Evolutionary conservation across 2,113 vertebrate genomes (phyloP).

Genomic region (Megaptera novaeangliae): DNA sequence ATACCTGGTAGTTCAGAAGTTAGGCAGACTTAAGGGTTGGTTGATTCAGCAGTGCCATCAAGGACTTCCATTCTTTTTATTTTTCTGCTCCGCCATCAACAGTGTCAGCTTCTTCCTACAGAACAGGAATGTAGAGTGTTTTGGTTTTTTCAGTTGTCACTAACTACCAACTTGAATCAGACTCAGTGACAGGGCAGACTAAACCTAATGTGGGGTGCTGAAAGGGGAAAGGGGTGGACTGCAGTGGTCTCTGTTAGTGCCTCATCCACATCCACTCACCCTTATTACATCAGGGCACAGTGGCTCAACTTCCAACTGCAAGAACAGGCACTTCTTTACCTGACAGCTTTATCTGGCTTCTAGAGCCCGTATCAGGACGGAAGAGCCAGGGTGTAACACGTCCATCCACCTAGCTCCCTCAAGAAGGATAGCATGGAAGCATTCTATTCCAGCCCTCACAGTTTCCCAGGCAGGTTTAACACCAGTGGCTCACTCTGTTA

Average conservation of each 20-base stretch:
- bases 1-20: not conserved
- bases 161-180: not conserved
- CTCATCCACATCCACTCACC: not conserved
- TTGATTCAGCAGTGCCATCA: not conserved
- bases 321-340: not conserved
- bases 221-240: not conserved
- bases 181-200: not conserved
- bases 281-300: not conserved
- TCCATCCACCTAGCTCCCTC: not conserved
- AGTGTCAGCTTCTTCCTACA: not conserved
- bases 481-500: not conserved
- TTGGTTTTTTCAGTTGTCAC: not conserved
- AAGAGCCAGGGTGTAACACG: not conserved
- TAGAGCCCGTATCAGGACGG: not conserved
- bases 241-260: not conserved
- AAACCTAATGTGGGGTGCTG: not conserved
- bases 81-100: not conserved
- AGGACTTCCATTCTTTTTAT: not conserved
- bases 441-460: not conserved
- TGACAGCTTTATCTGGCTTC: not conserved
- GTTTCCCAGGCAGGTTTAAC: not conserved
- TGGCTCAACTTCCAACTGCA: too few relatives aligned
- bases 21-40: not conserved
- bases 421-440: not conserved
- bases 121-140: accelerated